Evolutionary conservation across 1,140 invertebrate species (phyloP), one percentile per base, ranked within the genome.

Genomic region (Lepidotrigona ventralis): DNA sequence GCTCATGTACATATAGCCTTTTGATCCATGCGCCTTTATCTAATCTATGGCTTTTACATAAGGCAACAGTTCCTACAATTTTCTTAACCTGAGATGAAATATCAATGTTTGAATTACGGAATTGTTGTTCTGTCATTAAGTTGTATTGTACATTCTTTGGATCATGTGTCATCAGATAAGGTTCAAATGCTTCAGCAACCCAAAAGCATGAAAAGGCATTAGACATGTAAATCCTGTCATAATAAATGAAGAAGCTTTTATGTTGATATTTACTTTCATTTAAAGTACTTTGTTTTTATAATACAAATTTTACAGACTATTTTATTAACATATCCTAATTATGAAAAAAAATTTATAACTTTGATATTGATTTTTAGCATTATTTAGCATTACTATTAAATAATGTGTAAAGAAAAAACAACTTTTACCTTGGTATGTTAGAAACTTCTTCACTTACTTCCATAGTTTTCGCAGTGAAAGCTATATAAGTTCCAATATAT

Each of bases 1-100:
- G 73, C 69, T 93, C 84, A 19, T 92, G 91, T 21, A 96, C 95
- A 58, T 93, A 94, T 69, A 95, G 91, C 74, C 95, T 91, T 54
- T 94, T 93, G 17, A 96, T 92, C 95, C 95, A 95, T 5, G 95
- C 95, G 71, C 92, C 93, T 83, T 93, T 93, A n/a, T 93, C 92
- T 23, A 91, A 87, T 54, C 90, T 92, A 58, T 91, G 86, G 86
- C 93, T 94, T 81, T 94, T 93, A 23, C 90, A 91, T 1, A 95
- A 87, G 9, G 91, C 94, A 64, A 95, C 81, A 0, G 93, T 94
- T 6, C 95, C 95, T 54, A 95, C 92, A 81, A 95, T 93, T 84
- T 89, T 94, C 79, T 90, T 94, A 11, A 79, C 72, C 56, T 91
- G 88, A 1, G 79, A 90, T 1, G 90, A 92, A 1, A 92, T 73